phyloP scores from a whole-genome alignment of 2,797 vertebrate genomes.

The Sebastes oblongus region DNA sequence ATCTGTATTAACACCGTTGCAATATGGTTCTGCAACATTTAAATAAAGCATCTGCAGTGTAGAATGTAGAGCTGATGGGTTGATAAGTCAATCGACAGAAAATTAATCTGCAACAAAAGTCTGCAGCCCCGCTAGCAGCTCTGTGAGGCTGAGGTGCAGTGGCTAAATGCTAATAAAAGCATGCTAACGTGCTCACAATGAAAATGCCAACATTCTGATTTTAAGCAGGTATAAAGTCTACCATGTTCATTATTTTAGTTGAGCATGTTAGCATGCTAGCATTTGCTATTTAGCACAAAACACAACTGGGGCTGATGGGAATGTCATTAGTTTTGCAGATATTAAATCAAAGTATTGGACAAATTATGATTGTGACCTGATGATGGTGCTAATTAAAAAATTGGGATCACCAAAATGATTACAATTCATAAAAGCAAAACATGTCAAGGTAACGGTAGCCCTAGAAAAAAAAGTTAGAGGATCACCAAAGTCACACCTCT shows the following conservation, averaged over 20 bases:
- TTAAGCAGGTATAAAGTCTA: neutral
- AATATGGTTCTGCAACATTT: neutral
- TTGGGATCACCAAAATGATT: neutral
- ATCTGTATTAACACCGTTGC: neutral
- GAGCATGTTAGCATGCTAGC: neutral
- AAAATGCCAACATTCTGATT: neutral
- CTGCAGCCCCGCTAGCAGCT: neutral
- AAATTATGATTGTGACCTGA: neutral
- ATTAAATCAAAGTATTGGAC: neutral
- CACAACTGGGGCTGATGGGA: neutral
- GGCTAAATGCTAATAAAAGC: neutral
- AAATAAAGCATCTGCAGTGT: neutral
- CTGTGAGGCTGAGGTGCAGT: neutral
- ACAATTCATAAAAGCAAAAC: neutral
- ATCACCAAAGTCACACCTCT: neutral
- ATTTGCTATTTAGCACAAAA: neutral
- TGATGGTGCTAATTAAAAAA: neutral
- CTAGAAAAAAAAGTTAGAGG: neutral
- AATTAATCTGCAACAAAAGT: neutral
- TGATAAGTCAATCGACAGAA: neutral
- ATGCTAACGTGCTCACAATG: neutral
- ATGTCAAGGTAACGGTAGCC: neutral
- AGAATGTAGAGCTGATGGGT: neutral
- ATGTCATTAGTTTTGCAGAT: neutral
- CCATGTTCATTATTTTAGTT: neutral